Percentiles rank a stretch among this genome's conserved stretches.
Evolutionary conservation across 2,797 vertebrate genomes (phyloP).

Genomic region (Argya squamiceps): DNA sequence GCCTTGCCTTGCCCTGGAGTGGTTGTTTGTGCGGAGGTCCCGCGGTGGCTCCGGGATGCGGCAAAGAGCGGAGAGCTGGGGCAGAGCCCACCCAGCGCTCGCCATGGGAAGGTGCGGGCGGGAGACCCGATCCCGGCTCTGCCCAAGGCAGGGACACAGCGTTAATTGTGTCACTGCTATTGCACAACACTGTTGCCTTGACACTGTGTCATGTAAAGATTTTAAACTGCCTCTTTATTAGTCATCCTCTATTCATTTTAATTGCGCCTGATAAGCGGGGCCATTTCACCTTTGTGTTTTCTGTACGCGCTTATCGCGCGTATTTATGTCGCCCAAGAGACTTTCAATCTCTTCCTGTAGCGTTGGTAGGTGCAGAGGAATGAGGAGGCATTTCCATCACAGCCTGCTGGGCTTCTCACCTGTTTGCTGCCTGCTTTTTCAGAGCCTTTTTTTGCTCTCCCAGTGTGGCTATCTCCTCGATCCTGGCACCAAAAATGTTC

Average conservation of each 20-base stretch:
- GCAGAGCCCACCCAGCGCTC: neutral
- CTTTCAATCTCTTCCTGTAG: neutral
- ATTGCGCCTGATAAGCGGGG: slow-evolving; percentile 48
- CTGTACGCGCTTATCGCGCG: neutral
- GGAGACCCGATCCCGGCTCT: neutral
- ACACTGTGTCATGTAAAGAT: slow-evolving; percentile 19
- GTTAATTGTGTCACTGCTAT: neutral
- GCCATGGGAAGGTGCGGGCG: neutral
- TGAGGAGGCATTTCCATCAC: neutral
- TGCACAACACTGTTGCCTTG: slow-evolving; percentile 50
- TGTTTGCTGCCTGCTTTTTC: neutral
- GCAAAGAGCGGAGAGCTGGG: accelerated
- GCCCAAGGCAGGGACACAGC: neutral
- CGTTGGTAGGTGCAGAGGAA: neutral
- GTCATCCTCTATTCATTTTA: slow-evolving; percentile 36
- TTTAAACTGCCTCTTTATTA: slow-evolving; percentile 46
- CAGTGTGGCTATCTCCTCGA: neutral
- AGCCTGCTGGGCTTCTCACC: neutral
- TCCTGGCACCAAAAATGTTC: neutral
- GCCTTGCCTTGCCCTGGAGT: neutral
- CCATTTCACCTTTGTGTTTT: slow-evolving; percentile 35
- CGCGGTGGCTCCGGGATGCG: accelerated
- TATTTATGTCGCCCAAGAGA: neutral
- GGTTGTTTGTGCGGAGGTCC: neutral
- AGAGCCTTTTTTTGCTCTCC: neutral